Evolutionary conservation across 2,888 invertebrate species (phyloP).

Genomic region (Eupithecia inturbata): DNA sequence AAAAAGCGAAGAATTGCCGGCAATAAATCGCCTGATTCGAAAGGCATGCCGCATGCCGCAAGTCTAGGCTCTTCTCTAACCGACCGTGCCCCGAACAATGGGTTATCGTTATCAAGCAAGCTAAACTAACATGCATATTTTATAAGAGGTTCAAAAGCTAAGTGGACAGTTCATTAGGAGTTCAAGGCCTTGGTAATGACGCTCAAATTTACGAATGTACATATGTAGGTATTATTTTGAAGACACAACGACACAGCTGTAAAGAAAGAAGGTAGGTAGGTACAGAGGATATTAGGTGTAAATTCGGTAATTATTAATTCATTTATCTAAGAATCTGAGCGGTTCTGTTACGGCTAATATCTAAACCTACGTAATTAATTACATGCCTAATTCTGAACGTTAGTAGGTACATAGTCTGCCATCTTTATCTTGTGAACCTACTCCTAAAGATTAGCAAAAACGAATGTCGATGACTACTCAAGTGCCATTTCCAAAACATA

Average conservation of each 20-base stretch:
- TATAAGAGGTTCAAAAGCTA: conserved; percentile 59
- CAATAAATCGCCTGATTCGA: conserved; percentile 23
- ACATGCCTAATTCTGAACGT: background rate
- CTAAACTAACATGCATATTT: conserved; percentile 56
- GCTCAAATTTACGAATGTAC: conserved; percentile 6
- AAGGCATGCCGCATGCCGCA: conserved; percentile 24
- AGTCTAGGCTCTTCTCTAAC: conserved; percentile 35
- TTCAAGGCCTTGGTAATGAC: conserved; percentile 61
- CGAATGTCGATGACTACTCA: background rate
- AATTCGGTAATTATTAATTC: background rate
- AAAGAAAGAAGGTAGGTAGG: background rate
- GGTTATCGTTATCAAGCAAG: conserved; percentile 38
- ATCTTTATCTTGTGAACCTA: background rate
- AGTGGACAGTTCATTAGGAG: conserved; percentile 59
- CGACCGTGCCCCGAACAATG: conserved; percentile 42
- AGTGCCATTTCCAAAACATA: conserved; percentile 12
- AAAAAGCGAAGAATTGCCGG: conserved; percentile 23
- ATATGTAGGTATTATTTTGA: background rate
- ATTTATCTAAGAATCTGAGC: background rate
- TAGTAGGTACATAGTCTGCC: background rate
- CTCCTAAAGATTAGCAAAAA: background rate
- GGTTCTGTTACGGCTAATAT: background rate
- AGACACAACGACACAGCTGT: background rate
- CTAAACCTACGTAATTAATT: background rate
- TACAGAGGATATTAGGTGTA: background rate